Percentiles rank a stretch among this genome's conserved stretches.
phyloP scores from a whole-genome alignment of 2,888 invertebrate species.

The Hyalella azteca region DNA sequence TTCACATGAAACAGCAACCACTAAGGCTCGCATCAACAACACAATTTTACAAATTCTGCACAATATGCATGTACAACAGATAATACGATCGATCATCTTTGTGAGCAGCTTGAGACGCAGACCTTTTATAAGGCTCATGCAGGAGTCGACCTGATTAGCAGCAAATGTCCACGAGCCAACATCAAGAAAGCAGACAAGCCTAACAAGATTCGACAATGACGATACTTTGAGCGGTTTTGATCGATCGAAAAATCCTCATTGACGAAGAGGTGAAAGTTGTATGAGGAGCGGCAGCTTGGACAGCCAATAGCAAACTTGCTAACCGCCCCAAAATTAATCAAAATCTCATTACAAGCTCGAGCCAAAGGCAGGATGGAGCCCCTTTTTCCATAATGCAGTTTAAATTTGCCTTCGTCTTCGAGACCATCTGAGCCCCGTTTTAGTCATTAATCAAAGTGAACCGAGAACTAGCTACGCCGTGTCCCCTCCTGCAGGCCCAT shows the following conservation, averaged over 20 bases:
- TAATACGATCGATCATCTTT: too few species aligned
- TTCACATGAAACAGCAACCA: too few species aligned
- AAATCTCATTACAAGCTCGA: conserved; percentile 36
- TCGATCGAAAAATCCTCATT: conserved; percentile 20
- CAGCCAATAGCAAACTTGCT: conserved; percentile 27
- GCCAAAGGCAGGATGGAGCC: conserved; percentile 33
- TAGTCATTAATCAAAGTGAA: conserved; percentile 33
- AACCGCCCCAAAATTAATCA: conserved; percentile 34
- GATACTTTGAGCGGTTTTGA: conserved; percentile 20
- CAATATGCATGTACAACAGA: too few species aligned
- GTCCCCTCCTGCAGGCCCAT: background rate
- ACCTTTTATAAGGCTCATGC: too few species aligned
- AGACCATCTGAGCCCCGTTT: conserved; percentile 36
- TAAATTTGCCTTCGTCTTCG: conserved; percentile 36
- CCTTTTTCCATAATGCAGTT: conserved; percentile 37
- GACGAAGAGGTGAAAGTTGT: conserved; percentile 29
- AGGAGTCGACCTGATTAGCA: too few species aligned
- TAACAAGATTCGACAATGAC: background rate
- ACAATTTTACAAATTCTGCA: too few species aligned
- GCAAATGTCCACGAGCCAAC: too few species aligned
- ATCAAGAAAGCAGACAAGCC: background rate
- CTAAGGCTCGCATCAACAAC: too few species aligned
- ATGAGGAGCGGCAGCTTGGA: conserved; percentile 29
- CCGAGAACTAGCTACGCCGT: too few species aligned
- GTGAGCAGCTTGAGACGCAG: too few species aligned